Base-by-base conservation (phyloP, 2,113 vertebrate species). In the Noturus placidus region DNA sequence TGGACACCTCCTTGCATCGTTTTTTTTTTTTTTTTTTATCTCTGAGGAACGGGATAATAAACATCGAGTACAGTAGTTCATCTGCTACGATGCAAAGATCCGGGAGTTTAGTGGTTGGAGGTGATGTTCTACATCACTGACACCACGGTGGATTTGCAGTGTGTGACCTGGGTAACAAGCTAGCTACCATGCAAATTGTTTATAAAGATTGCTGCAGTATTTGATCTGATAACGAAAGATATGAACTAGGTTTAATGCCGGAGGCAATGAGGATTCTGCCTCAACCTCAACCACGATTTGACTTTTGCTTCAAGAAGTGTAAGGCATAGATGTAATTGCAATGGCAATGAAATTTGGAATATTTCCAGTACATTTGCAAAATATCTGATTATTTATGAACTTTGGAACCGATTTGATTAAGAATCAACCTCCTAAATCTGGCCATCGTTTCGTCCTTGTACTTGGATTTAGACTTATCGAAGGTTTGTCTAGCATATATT, bases 261-360 rank as follows among this genome's bases (percentile, higher is more conserved):
- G 76, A 54, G 61, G 50, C 38, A 4, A 14, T n/a, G 77, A 59
- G 85, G 85, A 46, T 81, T 42, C 33, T 42, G 63, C 50, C 22
- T 81, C 63, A n/a, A 38, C n/a, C 46, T 67, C 19, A 25, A 61
- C 17, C 35, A 9, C 8, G 15, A 67, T 69, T 33, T 80, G n/a
- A 80, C 61, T 46, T 30, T 86, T 77, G 59, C 61, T 86, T 67
- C 50, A 86, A 35, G 35, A 79, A 3, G 57, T 35, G 42, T 20
- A 86, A 22, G 27, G 61, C 9, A 17, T 86, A 57, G 63, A 42
- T 27, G 50, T 57, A 38, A 65, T 46, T 70, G 63, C 67, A 81
- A 79, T 57, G 63, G 85, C 85, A 81, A 33, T 20, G 50, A 25
- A 69, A 86, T 65, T 63, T 52, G 27, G 20, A 56, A 87, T 69